These are phyloP conservation scores for Stenchaetothrips biformis DNA, from an alignment of 2,888 invertebrate species.

Conservation along the genomic window DNA sequence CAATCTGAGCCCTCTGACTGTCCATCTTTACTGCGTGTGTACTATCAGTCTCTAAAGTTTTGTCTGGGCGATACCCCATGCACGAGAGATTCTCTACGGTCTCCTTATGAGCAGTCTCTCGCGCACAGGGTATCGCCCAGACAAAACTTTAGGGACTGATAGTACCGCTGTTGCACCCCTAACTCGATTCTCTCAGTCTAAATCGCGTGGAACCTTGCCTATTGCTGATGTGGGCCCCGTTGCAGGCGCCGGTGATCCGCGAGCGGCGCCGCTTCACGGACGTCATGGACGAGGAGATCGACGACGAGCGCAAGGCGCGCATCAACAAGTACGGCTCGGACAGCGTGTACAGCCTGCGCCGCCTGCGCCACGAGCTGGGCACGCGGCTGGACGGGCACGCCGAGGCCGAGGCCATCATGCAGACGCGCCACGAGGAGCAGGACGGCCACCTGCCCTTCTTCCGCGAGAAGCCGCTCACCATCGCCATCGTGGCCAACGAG, in stretches of 20 bases:
- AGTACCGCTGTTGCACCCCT: too few relatives aligned
- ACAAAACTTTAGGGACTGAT: too few relatives aligned
- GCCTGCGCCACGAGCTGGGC: conserved; percentile 80
- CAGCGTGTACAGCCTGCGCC: conserved; percentile 64
- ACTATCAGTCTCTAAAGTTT: too few relatives aligned
- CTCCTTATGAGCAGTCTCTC: too few relatives aligned
- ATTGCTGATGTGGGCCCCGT: conserved; percentile 26
- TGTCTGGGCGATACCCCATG: too few relatives aligned
- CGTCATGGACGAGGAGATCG: conserved; percentile 93
- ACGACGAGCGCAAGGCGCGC: conserved; percentile 77
- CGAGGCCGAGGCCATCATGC: conserved; percentile 79
- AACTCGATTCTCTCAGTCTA: too few relatives aligned
- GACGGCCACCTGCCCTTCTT: conserved; percentile 74
- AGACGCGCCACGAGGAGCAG: conserved; percentile 62
- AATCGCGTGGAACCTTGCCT: too few relatives aligned
- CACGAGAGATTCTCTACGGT: too few relatives aligned
- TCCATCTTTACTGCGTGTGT: too few relatives aligned
- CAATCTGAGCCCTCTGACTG: too few relatives aligned
- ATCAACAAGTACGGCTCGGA: conserved; percentile 70
- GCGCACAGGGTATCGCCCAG: too few relatives aligned
- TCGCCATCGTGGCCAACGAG: conserved; percentile 75
- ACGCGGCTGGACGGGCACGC: conserved; percentile 77
- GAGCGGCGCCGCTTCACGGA: conserved; percentile 89
- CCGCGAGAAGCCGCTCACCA: conserved; percentile 82
- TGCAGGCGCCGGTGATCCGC: conserved; percentile 76